Base-by-base conservation (phyloP, 2,888 invertebrate species). In the Mesochorus sp. region DNA sequence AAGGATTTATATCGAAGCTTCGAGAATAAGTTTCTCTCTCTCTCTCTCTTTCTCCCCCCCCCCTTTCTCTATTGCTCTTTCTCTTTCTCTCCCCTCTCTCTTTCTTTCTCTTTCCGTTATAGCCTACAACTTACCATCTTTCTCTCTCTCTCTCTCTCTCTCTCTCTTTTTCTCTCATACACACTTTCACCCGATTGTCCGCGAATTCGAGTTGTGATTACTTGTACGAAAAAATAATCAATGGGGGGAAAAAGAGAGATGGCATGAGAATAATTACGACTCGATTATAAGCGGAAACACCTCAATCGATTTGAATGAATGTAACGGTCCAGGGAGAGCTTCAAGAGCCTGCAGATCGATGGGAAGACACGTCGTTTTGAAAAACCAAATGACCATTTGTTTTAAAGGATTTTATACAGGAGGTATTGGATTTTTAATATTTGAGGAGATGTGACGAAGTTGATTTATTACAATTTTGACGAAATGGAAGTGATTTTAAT, bases 241-340 rank as follows among this genome's bases (percentile, higher is more conserved):
- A n/a, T n/a, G n/a, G 6, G 19, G 4, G 4, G 19, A 53, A 12
- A 26, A 10, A 37, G 28, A 24, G 12, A 53, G 3, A 26, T 49
- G 19, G 37, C 37, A 12, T 24, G 57, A 70, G 70, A 53, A 51
- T 67, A 79, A 80, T 74, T 77, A 71, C 49, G 51, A 59, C 55
- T 53, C 73, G 73, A 49, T 44, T 42, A 26, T 72, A 51, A 34
- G 8, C 42, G 49, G 44, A 62, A 44, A 67, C 61, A 57, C 67
- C 61, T 28, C 59, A 57, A 39, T 75, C 76, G 67, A 72, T 53
- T 34, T 44, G 62, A 59, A 59, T 78, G 55, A 49, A 78, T 19
- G 49, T 49, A 57, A 62, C 37, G 37, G 66, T 21, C 19, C 8
- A 28, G 12, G 19, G 31, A 47, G 10, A 31, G 37, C 47, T 31